Conservation (phyloP, 2,888 invertebrate genomes). For the Lycaena phlaeas region DNA sequence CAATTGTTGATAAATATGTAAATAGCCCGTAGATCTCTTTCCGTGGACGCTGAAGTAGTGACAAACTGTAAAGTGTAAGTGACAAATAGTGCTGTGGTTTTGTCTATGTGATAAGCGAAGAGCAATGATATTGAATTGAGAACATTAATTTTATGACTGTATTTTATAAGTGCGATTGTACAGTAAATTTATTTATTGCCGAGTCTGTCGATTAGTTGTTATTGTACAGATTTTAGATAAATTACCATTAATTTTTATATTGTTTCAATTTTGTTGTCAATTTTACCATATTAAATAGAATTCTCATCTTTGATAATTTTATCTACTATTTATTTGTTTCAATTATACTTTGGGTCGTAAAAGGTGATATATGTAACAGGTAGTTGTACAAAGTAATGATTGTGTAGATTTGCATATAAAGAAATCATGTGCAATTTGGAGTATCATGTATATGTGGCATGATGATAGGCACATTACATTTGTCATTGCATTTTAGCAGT, state of each 20-base stretch:
- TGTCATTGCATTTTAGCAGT: slow-evolving; percentile 69
- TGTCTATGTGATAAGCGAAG: slow-evolving; percentile 67
- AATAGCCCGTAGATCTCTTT: slow-evolving; percentile 47
- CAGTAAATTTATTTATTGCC: slow-evolving; percentile 68
- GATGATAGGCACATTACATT: slow-evolving; percentile 43
- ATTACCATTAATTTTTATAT: slow-evolving; percentile 54
- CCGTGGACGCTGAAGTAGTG: slow-evolving; percentile 45
- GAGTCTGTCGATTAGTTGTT: slow-evolving; percentile 55
- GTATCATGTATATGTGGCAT: slow-evolving; percentile 45
- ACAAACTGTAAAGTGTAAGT: slow-evolving; percentile 59
- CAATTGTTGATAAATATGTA: slow-evolving; percentile 43
- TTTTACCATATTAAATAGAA: slow-evolving; percentile 38
- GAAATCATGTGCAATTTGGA: slow-evolving; percentile 65
- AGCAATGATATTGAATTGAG: slow-evolving; percentile 41
- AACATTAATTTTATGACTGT: slow-evolving; percentile 46
- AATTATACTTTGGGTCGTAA: slow-evolving; percentile 55
- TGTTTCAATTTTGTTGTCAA: slow-evolving; percentile 55
- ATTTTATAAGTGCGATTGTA: slow-evolving; percentile 65
- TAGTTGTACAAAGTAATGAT: slow-evolving; percentile 63
- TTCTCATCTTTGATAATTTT: slow-evolving; percentile 26
- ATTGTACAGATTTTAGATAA: slow-evolving; percentile 55
- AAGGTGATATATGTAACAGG: slow-evolving; percentile 46
- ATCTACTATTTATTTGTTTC: slow-evolving; percentile 38
- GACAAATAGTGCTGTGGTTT: slow-evolving; percentile 70
- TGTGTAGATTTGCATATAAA: slow-evolving; percentile 57